Base-by-base conservation (phyloP, 2,113 vertebrate species). In the rabbit (Oryctolagus cuniculus) region DNA sequence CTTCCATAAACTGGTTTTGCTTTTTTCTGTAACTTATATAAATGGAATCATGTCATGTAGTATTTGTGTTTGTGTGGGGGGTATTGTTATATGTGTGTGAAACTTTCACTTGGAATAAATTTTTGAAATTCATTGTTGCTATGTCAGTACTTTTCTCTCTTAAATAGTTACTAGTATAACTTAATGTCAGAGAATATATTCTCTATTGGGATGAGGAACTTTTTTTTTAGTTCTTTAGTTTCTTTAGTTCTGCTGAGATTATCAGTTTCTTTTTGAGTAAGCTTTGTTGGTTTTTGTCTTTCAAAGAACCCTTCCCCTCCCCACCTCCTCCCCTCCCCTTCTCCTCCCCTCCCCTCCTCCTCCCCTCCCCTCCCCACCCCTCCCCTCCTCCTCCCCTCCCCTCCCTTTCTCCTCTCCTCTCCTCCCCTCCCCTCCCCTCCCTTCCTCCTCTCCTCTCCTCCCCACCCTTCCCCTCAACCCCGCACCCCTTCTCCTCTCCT, bases 231-330 rank as follows among this genome's bases (percentile, higher is more conserved):
- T 85, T 85, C 34, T 80, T 64, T 63, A 58, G 55, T 64, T 84
- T 95, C 38, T 70, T 91, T 53, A 63, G 61, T 83, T 91, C 67
- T 91, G 6, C 63, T 58, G 12, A 55, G n/a, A 16, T 64, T 81
- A 72, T 66, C 67, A 58, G 10, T 89, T 89, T 80, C 24, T 44
- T 85, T 27, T 61, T 73, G 90, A 53, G 22, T 90, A 29, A 77
- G 4, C 9, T 81, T 86, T 87, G n/a, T 34, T 75, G 31, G 51
- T 84, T 90, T 86, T 89, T 90, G 61, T 87, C 29, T 90, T 92
- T 92, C 25, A 61, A 61, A 53, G 36, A 72, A 44, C 6, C 44
- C 44, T 44, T 44, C 44, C 44, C 44, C 6, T 44, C 6, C 6
- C 44, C 44, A 6, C 6, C 44, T 44, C 44, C 44, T 44, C 44